phyloP scores from a whole-genome alignment of 2,888 invertebrate genomes.

The Lampropteryx suffumata region DNA sequence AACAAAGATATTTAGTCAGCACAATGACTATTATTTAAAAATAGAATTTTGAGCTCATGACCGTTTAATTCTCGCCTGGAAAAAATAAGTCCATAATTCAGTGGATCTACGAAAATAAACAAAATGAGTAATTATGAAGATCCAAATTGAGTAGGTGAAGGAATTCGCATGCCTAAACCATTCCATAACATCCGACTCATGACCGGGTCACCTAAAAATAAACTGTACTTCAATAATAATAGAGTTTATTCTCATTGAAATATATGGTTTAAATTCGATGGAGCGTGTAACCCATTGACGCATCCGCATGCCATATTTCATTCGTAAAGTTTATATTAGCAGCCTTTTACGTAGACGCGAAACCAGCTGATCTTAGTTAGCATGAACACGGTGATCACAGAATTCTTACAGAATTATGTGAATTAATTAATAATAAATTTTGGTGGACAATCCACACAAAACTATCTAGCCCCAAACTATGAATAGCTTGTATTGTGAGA shows the following conservation, averaged over 20 bases:
- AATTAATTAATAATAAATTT: no score
- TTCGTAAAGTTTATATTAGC: constrained; percentile 17
- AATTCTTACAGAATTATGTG: no score
- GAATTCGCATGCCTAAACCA: constrained; percentile 11
- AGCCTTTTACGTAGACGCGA: constrained; percentile 5
- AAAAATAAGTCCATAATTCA: background rate
- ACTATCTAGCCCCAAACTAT: no score
- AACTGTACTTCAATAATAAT: constrained; percentile 27
- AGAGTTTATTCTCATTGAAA: constrained; percentile 34
- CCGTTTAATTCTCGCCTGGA: no score
- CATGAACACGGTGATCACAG: no score
- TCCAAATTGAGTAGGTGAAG: background rate
- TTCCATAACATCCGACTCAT: constrained; percentile 27
- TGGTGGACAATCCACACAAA: no score
- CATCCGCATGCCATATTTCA: constrained; percentile 37
- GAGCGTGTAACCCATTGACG: constrained; percentile 29
- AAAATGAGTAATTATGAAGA: background rate
- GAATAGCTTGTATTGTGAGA: no score
- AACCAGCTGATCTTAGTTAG: constrained; percentile 8
- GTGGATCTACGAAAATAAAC: background rate
- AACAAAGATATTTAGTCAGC: no score
- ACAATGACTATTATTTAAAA: no score
- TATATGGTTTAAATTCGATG: constrained; percentile 29
- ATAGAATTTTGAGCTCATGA: no score
- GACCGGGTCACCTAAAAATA: constrained; percentile 34